Percentiles rank a stretch among this genome's conserved stretches.
Conservation (phyloP, 2,797 vertebrate species). For the Nyctalus aviator region DNA sequence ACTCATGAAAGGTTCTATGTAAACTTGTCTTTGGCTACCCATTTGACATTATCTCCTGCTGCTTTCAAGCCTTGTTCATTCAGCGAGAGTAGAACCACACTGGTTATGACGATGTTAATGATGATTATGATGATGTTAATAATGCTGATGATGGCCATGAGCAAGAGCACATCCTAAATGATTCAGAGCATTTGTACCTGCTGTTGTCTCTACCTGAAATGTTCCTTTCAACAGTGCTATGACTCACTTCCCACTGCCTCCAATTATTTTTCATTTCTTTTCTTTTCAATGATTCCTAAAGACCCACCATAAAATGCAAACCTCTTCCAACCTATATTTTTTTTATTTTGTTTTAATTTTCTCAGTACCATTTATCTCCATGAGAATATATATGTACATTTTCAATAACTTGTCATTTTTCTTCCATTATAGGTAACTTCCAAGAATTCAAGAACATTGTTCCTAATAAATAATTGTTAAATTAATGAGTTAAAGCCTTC, state of each 20-base stretch:
- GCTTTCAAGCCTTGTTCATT: background rate
- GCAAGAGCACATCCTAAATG: background rate
- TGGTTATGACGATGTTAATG: background rate
- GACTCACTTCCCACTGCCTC: background rate
- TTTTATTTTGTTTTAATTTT: background rate
- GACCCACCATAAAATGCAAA: no score
- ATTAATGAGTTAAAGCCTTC: background rate
- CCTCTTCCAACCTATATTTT: background rate
- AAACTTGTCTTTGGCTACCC: background rate
- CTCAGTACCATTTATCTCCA: background rate
- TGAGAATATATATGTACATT: background rate
- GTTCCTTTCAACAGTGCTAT: background rate
- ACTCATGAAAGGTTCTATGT: background rate
- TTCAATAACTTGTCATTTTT: background rate
- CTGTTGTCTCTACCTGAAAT: background rate
- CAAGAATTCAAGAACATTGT: background rate
- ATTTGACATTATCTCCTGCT: background rate
- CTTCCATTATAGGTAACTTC: background rate
- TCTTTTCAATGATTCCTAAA: background rate
- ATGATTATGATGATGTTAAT: background rate
- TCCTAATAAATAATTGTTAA: background rate
- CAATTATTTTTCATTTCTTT: background rate
- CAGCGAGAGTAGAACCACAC: no score
- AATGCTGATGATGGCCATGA: no score
- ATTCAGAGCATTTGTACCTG: background rate